These are phyloP conservation scores for Malurus cyaneus DNA, from an alignment of 2,113 vertebrate genomes.

Conservation along the genomic window DNA sequence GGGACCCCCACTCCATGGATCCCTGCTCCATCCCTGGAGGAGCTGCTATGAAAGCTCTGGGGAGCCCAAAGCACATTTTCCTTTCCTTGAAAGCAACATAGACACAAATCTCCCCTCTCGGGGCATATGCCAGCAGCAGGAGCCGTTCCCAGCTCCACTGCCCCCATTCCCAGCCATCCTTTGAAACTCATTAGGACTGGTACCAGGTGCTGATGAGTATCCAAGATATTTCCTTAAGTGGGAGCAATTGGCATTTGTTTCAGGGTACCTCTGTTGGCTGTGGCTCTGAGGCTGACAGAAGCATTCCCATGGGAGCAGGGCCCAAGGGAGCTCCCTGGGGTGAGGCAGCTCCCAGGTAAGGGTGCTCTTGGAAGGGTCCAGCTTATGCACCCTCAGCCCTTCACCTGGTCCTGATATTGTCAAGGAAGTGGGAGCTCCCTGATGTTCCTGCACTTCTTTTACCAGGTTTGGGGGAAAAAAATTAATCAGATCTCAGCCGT, in stretches of 20 bases:
- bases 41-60: background rate
- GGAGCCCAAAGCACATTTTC: accelerated
- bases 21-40: background rate
- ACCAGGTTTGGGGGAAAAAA: background rate
- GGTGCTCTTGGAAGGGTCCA: background rate
- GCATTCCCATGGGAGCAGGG: background rate
- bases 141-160: background rate
- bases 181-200: background rate
- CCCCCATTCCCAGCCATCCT: background rate
- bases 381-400: no score
- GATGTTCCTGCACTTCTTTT: background rate
- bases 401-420: accelerated
- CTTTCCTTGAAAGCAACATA: background rate
- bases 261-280: accelerated
- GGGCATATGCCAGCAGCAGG: background rate
- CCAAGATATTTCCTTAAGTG: background rate
- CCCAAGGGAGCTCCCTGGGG: background rate
- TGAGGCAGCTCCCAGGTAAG: background rate
- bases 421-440: background rate
- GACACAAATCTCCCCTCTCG: accelerated
- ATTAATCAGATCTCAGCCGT: background rate
- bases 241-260: slow-evolving; percentile 34
- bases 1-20: background rate
- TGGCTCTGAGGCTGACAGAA: background rate
- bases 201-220: background rate